These are phyloP conservation scores for Pristionchus japonicus DNA, from an alignment of 2,888 invertebrate genomes.

Conservation along the genomic window DNA sequence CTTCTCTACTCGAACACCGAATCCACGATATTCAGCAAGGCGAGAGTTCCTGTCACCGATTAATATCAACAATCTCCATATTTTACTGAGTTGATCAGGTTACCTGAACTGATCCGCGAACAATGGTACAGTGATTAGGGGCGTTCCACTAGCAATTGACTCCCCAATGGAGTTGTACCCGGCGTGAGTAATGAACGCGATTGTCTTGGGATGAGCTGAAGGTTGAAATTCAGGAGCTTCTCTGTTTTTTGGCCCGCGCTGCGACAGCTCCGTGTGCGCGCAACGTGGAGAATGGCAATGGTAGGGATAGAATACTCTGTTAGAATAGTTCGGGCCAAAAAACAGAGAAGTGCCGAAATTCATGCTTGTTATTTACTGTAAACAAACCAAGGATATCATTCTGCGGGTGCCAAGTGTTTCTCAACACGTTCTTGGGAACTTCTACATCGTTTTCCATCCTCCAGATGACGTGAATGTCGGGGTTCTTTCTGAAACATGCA, in stretches of 20 bases:
- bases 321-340: too few relatives aligned
- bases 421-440: slow-evolving; percentile 22
- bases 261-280: too few relatives aligned
- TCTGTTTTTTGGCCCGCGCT: too few relatives aligned
- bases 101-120: slow-evolving; percentile 25
- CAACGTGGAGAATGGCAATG: too few relatives aligned
- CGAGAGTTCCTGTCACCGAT: slow-evolving; percentile 46
- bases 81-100: too few relatives aligned
- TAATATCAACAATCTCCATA: too few relatives aligned
- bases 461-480: slow-evolving; percentile 41
- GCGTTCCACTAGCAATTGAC: slow-evolving; percentile 10
- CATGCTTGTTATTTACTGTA: too few relatives aligned
- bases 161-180: slow-evolving; percentile 40
- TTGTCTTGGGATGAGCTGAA: slow-evolving; percentile 6
- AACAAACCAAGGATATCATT: slow-evolving; percentile 22
- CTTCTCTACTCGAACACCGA: slow-evolving; percentile 15
- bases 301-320: too few relatives aligned
- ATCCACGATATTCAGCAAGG: background rate
- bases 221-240: too few relatives aligned
- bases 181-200: slow-evolving; percentile 30
- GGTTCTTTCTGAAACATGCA: background rate
- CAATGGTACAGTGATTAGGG: slow-evolving; percentile 8
- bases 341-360: too few relatives aligned
- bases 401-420: slow-evolving; percentile 31
- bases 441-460: slow-evolving; percentile 4